phyloP scores from a whole-genome alignment of 2,113 vertebrate genomes.

The Empidonax traillii region DNA sequence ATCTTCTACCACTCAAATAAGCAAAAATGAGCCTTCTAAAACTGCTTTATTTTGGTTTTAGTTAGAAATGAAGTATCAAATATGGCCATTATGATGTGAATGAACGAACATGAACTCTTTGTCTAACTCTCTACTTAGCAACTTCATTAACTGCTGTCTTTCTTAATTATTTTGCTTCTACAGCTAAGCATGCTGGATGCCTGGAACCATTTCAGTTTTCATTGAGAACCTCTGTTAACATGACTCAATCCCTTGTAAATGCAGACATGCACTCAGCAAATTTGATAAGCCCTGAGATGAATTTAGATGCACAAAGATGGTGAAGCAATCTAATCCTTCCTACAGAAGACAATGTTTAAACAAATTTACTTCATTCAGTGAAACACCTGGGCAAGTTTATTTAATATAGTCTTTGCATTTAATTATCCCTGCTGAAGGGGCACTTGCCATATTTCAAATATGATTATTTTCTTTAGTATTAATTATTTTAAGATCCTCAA shows the following conservation, averaged over 20 bases:
- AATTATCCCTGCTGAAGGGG: background rate
- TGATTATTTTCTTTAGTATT: background rate
- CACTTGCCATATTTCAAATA: slow-evolving; percentile 25
- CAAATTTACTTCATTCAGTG: slow-evolving; percentile 42
- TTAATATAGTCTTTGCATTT: slow-evolving; percentile 50
- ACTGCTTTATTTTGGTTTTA: background rate
- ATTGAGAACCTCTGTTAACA: background rate
- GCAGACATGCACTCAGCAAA: slow-evolving; percentile 25
- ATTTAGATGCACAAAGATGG: slow-evolving; percentile 52
- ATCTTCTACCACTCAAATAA: background rate
- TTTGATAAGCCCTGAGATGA: slow-evolving; percentile 40
- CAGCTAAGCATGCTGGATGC: background rate
- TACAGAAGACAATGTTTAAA: slow-evolving; percentile 39
- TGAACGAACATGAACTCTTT: background rate
- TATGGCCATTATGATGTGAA: background rate
- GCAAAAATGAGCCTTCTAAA: background rate
- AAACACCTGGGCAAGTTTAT: slow-evolving; percentile 56
- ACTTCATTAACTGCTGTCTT: background rate
- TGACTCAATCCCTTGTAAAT: slow-evolving; percentile 16
- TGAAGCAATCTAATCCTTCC: slow-evolving; percentile 43
- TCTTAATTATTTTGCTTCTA: background rate
- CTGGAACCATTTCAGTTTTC: background rate
- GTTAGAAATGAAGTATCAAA: background rate
- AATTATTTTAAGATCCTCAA: slow-evolving; percentile 45
- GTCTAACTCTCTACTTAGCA: background rate